Evolutionary conservation across 2,113 vertebrate genomes (phyloP), one percentile per base, ranked within the genome.

Genomic region (Gobio gobio): DNA sequence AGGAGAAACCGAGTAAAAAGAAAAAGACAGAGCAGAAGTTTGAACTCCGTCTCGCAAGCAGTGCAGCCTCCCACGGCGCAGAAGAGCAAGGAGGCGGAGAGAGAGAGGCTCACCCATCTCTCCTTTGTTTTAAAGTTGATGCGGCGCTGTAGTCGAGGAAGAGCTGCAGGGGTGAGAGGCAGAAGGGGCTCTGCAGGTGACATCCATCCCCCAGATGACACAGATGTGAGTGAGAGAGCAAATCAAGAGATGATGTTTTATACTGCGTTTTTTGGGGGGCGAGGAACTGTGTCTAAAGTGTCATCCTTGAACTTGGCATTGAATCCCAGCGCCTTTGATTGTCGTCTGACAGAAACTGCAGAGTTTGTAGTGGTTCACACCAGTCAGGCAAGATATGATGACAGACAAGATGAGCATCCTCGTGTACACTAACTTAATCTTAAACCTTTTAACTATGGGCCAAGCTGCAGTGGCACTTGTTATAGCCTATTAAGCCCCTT

Each of bases 21-120:
- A 36, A 86, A 88, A 84, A 70, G 85, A 91, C 82, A 76, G 43
- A 74, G 43, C 47, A 87, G 49, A 5, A 87, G 90, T 85, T 88
- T 91, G 91, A 94, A 91, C 91, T 90, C 84, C 54, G 84, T 92
- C 91, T 90, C 83, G 58, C 89, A 91, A 87, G 22, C 80, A 80
- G 86, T 70, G 83, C 83, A 86, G 91, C 89, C 87, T 89, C 89
- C 78, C 80, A 86, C 89, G 80, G 91, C 68, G 88, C 90, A 86
- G 83, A 82, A 90, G 89, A 72, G 56, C 63, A 66, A 59, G 83
- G 74, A 87, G 86, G 86, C 13, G 74, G 83, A 87, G 86, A 87
- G 64, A 88, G n/a, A n/a, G 86, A 72, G 64, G 36, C 68, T 86
- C 74, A 64, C 73, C 61, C 26, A 59, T 51, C 74, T 83, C 68